Base-by-base conservation (phyloP, 2,113 vertebrate genomes). In the Cinclus mexicanus region DNA sequence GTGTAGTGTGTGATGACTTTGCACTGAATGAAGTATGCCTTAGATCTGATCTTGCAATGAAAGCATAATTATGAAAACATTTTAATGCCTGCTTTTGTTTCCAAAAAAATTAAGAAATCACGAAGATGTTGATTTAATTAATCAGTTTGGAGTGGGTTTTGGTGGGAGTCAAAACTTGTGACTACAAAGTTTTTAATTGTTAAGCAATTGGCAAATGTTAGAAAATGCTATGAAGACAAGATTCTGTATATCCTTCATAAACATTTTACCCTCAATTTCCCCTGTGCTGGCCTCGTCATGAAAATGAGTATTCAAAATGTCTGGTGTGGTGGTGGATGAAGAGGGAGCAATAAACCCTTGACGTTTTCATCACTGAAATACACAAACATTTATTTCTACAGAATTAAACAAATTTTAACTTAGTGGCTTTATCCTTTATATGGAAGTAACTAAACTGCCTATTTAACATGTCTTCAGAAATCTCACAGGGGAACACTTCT, bases 21-120 rank as follows among this genome's bases (percentile, higher is more conserved):
- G 78, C 85, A 91, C 87, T 90, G 70, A 87, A 60, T 33, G 20
- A 69, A 69, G 14, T 82, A 95, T 84, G 87, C 89, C 63, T 95
- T 95, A 85, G 63, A 53, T 69, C 44, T 83, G 46, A 75, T 85
- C 74, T 93, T 64, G 23, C 50, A 61, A 25, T 82, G 75, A 79
- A 87, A 90, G 12, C 16, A 15, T 82, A 77, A 31, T 77, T 72
- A 46, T 35, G 25, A 35, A 89, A 89, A 50, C 10, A 24, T 50
- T 44, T 69, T 68, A 84, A 84, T 2, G 3, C 81, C 65, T 26
- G 42, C 31, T 85, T 83, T 79, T 86, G 14, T 75, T 94, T 90
- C 52, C 55, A 67, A 14, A 59, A 83, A 37, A 80, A 69, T 23
- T 88, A 67, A 14, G 59, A 76, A 91, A 72, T 69, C 25, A 37